phyloP scores from a whole-genome alignment of 2,888 invertebrate species.

The Scaptomyza polygonia region DNA sequence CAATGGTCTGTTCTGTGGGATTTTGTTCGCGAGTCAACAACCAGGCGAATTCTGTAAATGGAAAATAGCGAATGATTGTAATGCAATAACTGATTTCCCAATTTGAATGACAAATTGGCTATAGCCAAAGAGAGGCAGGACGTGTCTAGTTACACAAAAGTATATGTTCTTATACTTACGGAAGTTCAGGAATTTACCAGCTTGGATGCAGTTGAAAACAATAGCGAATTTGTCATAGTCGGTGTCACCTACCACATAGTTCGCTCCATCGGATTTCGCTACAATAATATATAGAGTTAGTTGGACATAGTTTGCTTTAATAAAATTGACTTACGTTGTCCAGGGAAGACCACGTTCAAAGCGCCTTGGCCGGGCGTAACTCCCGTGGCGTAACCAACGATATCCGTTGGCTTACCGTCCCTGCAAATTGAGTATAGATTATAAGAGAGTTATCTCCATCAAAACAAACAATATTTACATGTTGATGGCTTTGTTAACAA shows the following conservation, averaged over 20 bases:
- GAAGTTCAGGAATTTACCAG: slow-evolving; percentile 65
- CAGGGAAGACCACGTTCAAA: slow-evolving; percentile 75
- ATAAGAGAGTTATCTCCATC: not conserved
- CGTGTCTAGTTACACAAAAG: slow-evolving; percentile 9
- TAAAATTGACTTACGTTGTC: slow-evolving; percentile 60
- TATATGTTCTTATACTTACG: too few relatives aligned
- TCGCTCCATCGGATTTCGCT: slow-evolving; percentile 53
- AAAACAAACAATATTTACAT: not conserved
- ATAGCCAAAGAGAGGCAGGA: slow-evolving; percentile 24
- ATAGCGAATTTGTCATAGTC: slow-evolving; percentile 87
- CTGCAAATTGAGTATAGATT: slow-evolving; percentile 40
- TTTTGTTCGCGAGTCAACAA: slow-evolving; percentile 79
- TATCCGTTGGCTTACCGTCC: slow-evolving; percentile 64
- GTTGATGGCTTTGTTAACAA: slow-evolving; percentile 84
- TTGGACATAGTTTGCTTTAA: too few relatives aligned
- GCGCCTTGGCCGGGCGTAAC: slow-evolving; percentile 73
- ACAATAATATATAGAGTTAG: not conserved
- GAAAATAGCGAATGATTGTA: slow-evolving; percentile 38
- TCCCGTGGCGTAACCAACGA: slow-evolving; percentile 74
- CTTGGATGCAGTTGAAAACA: slow-evolving; percentile 86
- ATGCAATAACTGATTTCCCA: slow-evolving; percentile 62
- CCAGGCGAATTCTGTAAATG: slow-evolving; percentile 71
- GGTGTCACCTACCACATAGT: slow-evolving; percentile 87
- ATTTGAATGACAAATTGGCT: slow-evolving; percentile 64
- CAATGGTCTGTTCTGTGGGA: slow-evolving; percentile 61